phyloP scores from a whole-genome alignment of 1,140 invertebrate genomes.

The Philopotamus ludificatus region DNA sequence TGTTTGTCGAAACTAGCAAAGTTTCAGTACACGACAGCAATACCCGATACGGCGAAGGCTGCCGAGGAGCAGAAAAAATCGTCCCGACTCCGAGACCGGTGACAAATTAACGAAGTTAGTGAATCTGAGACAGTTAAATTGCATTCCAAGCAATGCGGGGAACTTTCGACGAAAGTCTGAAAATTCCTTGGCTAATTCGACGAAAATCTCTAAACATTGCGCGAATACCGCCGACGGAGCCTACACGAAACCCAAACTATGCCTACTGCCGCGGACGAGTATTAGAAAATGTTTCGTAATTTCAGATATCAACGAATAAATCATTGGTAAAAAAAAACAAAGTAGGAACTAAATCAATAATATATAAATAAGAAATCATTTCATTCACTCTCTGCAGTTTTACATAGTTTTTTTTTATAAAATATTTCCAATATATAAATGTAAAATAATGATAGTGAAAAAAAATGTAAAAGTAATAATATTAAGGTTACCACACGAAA shows the following conservation, averaged over 20 bases:
- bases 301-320: too few relatives aligned
- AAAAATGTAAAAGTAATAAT: too few relatives aligned
- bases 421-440: too few relatives aligned
- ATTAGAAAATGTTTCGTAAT: too few relatives aligned
- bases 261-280: too few relatives aligned
- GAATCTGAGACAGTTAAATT: constrained; percentile 42
- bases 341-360: background rate
- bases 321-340: background rate
- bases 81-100: constrained; percentile 35
- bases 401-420: background rate
- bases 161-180: constrained; percentile 35
- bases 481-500: too few relatives aligned
- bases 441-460: too few relatives aligned
- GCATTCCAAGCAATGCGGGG: constrained; percentile 39
- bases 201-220: constrained; percentile 40
- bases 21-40: background rate
- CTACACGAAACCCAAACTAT: too few relatives aligned
- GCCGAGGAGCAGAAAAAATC: constrained; percentile 25
- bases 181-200: constrained; percentile 40
- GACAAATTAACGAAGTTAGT: constrained; percentile 42
- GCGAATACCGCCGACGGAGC: constrained; percentile 32
- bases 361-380: background rate
- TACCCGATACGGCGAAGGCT: background rate
- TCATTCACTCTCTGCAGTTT: background rate
- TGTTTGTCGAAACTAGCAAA: constrained; percentile 11